Evolutionary conservation across 2,888 invertebrate species (phyloP).

Genomic region (Bimastos eiseni): DNA sequence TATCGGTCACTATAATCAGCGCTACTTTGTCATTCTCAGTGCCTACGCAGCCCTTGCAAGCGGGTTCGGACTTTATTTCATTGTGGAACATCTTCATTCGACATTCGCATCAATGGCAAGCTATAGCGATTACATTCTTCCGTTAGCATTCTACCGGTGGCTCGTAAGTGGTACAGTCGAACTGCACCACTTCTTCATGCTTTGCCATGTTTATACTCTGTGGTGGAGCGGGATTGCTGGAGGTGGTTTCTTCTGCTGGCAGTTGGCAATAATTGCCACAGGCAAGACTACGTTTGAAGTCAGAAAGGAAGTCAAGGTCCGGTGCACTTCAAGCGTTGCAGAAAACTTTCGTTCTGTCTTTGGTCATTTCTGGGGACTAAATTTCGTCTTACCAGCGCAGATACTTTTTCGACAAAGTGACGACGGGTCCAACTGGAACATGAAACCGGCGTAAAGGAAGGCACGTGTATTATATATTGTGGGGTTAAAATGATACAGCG

Average conservation of each 20-base stretch:
- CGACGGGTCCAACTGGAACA: background rate
- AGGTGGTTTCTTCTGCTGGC: slow-evolving; percentile 8
- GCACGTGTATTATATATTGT: background rate
- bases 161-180: slow-evolving; percentile 4
- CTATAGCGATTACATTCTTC: background rate
- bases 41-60: slow-evolving; percentile 14
- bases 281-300: background rate
- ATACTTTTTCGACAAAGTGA: slow-evolving; percentile 19
- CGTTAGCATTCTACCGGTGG: slow-evolving; percentile 7
- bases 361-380: slow-evolving; percentile 18
- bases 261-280: background rate
- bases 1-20: slow-evolving; percentile 21
- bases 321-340: slow-evolving; percentile 18
- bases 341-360: slow-evolving; percentile 17
- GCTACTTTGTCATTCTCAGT: slow-evolving; percentile 9
- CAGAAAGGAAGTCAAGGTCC: background rate
- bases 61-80: background rate
- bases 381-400: background rate
- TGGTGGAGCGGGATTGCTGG: background rate
- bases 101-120: background rate
- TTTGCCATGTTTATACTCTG: background rate
- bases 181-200: background rate
- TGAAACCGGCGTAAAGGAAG: background rate
- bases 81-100: background rate
- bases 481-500: background rate